These are phyloP conservation scores for Charina bottae DNA, from an alignment of 2,113 vertebrate genomes.

Conservation along the genomic window DNA sequence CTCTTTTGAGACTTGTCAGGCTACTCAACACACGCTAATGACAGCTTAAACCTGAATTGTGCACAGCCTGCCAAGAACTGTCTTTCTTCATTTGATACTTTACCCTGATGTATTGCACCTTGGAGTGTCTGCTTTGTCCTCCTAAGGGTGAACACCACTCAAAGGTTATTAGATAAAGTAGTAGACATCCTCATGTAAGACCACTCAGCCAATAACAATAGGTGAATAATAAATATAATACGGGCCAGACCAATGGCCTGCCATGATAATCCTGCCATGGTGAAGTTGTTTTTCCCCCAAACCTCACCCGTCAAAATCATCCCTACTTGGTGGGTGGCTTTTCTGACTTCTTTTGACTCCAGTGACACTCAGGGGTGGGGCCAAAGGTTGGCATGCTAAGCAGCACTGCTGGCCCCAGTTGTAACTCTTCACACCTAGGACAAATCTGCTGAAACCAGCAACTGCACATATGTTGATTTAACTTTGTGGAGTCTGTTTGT, in stretches of 20 bases:
- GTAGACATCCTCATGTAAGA: conserved; percentile 50
- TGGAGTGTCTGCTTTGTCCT: conserved; percentile 62
- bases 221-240: conserved; percentile 23
- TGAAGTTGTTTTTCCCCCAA: conserved; percentile 26
- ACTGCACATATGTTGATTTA: not conserved
- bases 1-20: conserved; percentile 60
- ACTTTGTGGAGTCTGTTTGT: not conserved
- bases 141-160: conserved; percentile 54
- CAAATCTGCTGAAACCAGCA: not conserved
- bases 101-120: conserved; percentile 56
- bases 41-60: conserved; percentile 42
- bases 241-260: conserved; percentile 57
- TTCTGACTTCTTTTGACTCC: conserved; percentile 36
- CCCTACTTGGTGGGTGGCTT: conserved; percentile 22
- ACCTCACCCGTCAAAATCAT: conserved; percentile 36
- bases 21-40: conserved; percentile 46
- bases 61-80: conserved; percentile 57
- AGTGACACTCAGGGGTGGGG: not conserved
- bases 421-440: not conserved
- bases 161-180: conserved; percentile 48
- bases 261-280: conserved; percentile 56
- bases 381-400: not conserved
- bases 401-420: not conserved
- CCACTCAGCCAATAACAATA: conserved; percentile 35
- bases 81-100: conserved; percentile 62